phyloP scores from a whole-genome alignment of 2,113 vertebrate species.

The Etheostoma spectabile region DNA sequence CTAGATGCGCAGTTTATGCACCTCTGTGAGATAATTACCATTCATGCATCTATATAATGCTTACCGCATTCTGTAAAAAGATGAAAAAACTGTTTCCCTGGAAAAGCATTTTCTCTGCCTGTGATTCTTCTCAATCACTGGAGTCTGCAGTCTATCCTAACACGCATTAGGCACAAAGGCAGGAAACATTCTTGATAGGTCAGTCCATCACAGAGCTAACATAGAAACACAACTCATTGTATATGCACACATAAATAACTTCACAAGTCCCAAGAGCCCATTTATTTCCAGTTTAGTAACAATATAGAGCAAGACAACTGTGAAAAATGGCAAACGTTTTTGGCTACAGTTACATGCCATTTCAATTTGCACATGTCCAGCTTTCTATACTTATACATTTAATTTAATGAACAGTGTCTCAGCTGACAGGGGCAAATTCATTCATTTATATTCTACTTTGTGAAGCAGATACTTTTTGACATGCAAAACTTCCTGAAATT shows the following conservation, averaged over 20 bases:
- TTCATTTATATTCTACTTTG: not conserved
- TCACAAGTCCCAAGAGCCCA: not conserved
- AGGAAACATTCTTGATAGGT: conserved; percentile 11
- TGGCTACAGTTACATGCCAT: too few species aligned
- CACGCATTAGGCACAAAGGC: not conserved
- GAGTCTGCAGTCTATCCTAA: not conserved
- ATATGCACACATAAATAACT: conserved; percentile 9
- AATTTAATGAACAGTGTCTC: not conserved
- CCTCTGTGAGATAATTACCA: not conserved
- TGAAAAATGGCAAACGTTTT: not conserved
- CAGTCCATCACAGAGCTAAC: not conserved
- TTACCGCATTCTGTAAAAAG: not conserved
- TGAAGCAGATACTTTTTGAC: not conserved
- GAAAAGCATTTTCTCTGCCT: not conserved
- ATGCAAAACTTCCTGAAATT: not conserved
- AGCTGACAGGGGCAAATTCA: not conserved
- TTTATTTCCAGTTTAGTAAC: not conserved
- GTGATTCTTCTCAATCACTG: not conserved
- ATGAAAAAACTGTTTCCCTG: not conserved
- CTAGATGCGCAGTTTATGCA: not conserved
- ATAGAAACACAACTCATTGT: conserved; percentile 13
- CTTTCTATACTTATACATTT: not conserved
- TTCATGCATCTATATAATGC: not conserved
- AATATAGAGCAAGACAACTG: not conserved
- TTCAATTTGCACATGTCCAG: not conserved